Base-by-base conservation (phyloP, 2,797 vertebrate genomes). In the Sebastes hubbsi region DNA sequence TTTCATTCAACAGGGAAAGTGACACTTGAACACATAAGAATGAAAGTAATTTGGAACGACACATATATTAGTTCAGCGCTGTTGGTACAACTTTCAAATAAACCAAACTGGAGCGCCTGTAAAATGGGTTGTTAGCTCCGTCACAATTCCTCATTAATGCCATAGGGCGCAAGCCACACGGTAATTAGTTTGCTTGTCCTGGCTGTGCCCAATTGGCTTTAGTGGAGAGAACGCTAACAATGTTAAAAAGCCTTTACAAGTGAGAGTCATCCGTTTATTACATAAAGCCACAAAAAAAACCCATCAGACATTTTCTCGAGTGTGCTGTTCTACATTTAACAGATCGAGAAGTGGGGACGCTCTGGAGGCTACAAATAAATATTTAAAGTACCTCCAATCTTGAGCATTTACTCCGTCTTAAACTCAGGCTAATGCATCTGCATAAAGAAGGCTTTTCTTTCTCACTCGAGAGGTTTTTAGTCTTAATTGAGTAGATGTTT, bases 171-270 rank as follows among this genome's bases (percentile, higher is more conserved):
- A 14, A 84, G 79, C 66, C 63, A 77, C 78, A 72, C 25, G 0
- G 67, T 85, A 81, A 90, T 90, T 86, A 80, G 80, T 87, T 81
- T 82, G 75, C 88, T 88, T 82, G 77, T 86, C 66, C 78, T 78
- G 75, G 72, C 72, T 87, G 77, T 81, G 75, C 72, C 80, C 76
- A 87, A 75, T 81, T 90, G 83, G 68, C 77, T 90, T 88, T 79
- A 82, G 27, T 60, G 36, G 66, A 82, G 66, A 81, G 64, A 82
- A 84, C 73, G 75, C 71, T 78, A 87, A 68, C 77, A 59, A 64
- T 38, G 56, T 74, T 77, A 75, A 83, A 83, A 79, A 66, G 10
- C 68, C 25, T 78, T 72, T 67, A 72, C 76, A 68, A 84, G 80
- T 63, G 72, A 1, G 2, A 69, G 71, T 74, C 22, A 9, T 46